Evolutionary conservation across 2,113 vertebrate genomes (phyloP).

Genomic region (Microcebus jonahi): DNA sequence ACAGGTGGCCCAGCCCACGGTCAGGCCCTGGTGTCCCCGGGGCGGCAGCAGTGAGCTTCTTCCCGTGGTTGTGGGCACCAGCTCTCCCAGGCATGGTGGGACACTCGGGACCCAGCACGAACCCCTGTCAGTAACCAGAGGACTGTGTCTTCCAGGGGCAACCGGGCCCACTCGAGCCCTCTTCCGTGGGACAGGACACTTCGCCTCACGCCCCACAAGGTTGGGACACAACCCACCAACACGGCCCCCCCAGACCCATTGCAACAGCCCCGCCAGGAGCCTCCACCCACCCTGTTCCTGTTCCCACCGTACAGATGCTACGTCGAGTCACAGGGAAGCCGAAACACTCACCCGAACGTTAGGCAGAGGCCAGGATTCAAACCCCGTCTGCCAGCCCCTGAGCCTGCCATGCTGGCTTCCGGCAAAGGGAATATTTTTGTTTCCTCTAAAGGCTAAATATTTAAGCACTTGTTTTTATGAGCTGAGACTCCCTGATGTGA

Average conservation of each 20-base stretch:
- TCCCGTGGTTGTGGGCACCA: rapidly evolving
- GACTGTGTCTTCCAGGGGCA: background rate
- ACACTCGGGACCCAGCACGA: background rate
- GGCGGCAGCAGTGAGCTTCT: rapidly evolving
- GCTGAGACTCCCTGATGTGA: background rate
- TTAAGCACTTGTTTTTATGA: background rate
- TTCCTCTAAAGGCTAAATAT: background rate
- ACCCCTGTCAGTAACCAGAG: rapidly evolving
- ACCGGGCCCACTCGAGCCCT: rapidly evolving
- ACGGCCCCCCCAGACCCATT: rapidly evolving
- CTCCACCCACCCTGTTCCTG: rapidly evolving
- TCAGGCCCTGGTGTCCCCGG: rapidly evolving
- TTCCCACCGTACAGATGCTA: rapidly evolving
- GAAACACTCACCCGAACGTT: rapidly evolving
- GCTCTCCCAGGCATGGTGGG: rapidly evolving
- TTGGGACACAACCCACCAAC: rapidly evolving
- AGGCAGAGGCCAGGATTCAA: background rate
- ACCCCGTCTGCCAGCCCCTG: rapidly evolving
- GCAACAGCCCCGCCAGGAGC: background rate
- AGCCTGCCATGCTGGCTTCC: background rate
- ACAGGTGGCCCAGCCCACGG: rapidly evolving
- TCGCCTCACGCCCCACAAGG: rapidly evolving
- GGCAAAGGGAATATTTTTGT: too few species aligned
- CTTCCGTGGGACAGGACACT: background rate
- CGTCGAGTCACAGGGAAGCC: background rate